These are phyloP conservation scores for Lasiommata megera DNA, from an alignment of 2,888 invertebrate species.

Conservation along the genomic window DNA sequence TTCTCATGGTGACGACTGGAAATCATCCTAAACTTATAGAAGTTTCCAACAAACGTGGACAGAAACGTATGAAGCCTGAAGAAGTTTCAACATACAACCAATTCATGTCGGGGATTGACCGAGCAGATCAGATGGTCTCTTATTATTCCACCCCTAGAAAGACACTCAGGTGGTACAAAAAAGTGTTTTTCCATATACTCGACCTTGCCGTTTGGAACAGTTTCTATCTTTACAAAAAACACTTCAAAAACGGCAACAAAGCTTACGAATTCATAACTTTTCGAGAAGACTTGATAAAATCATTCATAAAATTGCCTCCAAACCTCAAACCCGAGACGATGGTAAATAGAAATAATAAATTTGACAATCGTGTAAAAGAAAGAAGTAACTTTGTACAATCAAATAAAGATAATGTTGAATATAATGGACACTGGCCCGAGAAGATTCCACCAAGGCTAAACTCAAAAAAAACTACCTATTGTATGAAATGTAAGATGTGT, in stretches of 20 bases:
- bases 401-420: neutral
- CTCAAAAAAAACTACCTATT: conserved; percentile 26
- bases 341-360: neutral
- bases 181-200: neutral
- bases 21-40: neutral
- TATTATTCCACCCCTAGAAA: neutral
- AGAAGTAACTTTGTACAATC: neutral
- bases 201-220: neutral
- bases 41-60: neutral
- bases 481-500: conserved; percentile 34
- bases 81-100: neutral
- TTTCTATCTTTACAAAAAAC: neutral
- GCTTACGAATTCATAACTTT: neutral
- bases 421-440: conserved; percentile 31
- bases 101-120: neutral
- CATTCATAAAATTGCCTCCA: neutral
- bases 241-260: neutral
- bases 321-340: neutral
- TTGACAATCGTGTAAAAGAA: too few species aligned
- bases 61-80: neutral
- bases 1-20: neutral
- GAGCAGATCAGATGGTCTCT: neutral
- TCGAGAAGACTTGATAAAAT: neutral
- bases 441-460: conserved; percentile 23
- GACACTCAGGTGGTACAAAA: neutral